phyloP scores from a whole-genome alignment of 2,113 vertebrate species.

The Ursus arctos region DNA sequence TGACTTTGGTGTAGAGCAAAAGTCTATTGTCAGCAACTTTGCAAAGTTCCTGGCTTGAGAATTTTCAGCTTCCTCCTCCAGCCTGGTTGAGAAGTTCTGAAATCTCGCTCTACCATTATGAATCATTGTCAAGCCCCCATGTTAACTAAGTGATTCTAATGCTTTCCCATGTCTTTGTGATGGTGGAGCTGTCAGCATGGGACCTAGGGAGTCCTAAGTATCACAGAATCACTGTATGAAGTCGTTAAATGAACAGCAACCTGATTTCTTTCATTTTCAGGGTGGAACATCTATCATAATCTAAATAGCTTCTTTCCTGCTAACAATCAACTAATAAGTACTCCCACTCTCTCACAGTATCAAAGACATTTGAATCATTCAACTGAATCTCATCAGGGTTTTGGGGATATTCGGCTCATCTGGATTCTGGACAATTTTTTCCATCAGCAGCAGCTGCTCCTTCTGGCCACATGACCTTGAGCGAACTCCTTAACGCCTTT shows the following conservation, averaged over 20 bases:
- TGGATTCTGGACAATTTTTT: not conserved
- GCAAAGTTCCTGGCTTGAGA: constrained; percentile 23
- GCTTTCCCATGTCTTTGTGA: not conserved
- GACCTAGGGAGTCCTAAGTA: not conserved
- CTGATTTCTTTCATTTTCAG: not conserved
- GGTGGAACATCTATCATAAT: not conserved
- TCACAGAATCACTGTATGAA: not conserved
- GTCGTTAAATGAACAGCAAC: not conserved
- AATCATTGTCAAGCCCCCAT: constrained; percentile 31
- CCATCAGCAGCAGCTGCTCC: not conserved
- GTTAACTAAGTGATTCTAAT: not conserved
- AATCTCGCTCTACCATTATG: not conserved
- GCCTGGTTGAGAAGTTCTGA: not conserved
- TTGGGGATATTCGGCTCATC: not conserved
- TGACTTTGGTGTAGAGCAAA: constrained; percentile 36
- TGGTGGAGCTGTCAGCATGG: not conserved
- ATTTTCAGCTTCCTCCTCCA: not conserved
- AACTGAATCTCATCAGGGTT: not conserved
- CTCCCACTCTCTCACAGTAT: not conserved
- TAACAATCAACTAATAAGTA: constrained; percentile 52
- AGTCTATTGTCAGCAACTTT: not conserved
- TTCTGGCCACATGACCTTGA: not conserved
- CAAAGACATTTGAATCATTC: constrained; percentile 58
- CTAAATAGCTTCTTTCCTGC: constrained; percentile 9
- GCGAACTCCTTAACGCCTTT: not conserved